Evolutionary conservation across 2,113 vertebrate species (phyloP).

Genomic region (Ancistrus triradiatus): DNA sequence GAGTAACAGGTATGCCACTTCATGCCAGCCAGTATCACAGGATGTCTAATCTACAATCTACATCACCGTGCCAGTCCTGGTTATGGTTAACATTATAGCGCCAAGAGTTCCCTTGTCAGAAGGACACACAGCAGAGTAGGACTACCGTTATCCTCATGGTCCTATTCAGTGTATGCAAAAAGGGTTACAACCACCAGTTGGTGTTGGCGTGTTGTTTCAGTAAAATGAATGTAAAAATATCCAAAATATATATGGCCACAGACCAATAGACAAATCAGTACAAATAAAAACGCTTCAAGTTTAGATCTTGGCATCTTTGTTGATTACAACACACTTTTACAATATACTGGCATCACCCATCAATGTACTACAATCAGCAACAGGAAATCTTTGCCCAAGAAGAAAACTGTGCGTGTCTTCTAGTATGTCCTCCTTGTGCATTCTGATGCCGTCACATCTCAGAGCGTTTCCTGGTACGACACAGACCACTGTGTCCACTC

Average conservation of each 20-base stretch:
- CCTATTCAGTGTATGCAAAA: too few relatives aligned
- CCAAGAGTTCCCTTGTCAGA: conserved; percentile 21
- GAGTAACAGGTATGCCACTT: conserved; percentile 21
- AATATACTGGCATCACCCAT: conserved; percentile 31
- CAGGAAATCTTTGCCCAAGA: not conserved
- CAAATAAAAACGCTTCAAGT: too few relatives aligned
- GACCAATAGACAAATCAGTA: too few relatives aligned
- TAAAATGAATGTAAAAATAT: too few relatives aligned
- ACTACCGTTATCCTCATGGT: not conserved
- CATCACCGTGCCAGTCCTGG: conserved; percentile 1
- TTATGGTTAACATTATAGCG: conserved; percentile 36
- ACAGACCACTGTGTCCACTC: conserved; percentile 22
- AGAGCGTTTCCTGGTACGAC: not conserved
- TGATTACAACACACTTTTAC: conserved; percentile 11
- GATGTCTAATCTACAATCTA: conserved; percentile 21
- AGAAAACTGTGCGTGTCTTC: not conserved
- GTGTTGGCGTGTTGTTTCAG: too few relatives aligned
- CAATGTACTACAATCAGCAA: conserved; percentile 31
- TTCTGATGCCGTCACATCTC: conserved; percentile 9
- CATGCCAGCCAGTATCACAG: conserved; percentile 22
- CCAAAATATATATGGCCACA: too few relatives aligned
- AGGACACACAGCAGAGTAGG: conserved; percentile 36
- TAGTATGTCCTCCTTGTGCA: conserved; percentile 50
- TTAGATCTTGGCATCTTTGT: conserved; percentile 5
- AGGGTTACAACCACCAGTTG: too few relatives aligned